Base-by-base conservation (phyloP, 1,140 invertebrate genomes). In the Eupeodes corollae region DNA sequence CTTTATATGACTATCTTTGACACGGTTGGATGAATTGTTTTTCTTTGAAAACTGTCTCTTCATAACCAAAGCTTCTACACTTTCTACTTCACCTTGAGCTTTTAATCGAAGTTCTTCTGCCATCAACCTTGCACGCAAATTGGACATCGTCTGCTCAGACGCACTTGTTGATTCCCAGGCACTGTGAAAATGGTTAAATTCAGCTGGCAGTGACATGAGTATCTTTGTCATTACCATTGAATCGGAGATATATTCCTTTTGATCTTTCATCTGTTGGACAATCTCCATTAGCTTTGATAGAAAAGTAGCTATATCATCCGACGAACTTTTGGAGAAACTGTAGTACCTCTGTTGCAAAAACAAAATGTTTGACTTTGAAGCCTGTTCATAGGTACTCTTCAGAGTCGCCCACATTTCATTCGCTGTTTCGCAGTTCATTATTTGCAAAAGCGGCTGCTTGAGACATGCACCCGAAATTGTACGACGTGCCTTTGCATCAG, bases 401-500 rank as follows among this genome's bases (percentile, higher is more conserved):
- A 70, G 41, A 18, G 59, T 59, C 10, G 40, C 43, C 67, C 67
- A 72, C 63, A 70, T 71, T 39, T 57, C 56, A 9, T 58, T 57
- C 26, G 62, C 51, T 37, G 45, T 53, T 16, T 46, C 34, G 45
- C 59, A 68, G 18, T 59, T 56, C 33, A 68, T 50, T 8, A 66
- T 56, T 47, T 62, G 61, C 33, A 56, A 26, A 51, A 63, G 58
- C 16, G 55, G 56, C 37, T 59, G 33, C 37, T 58, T 45, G 42
- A 41, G 50, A n/a, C 55, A 48, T 34, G 54, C 46, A 19, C 52
- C 55, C 0, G 59, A 52, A 1, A 70, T 50, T 12, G 52, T 42
- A 10, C 55, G 46, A 48, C 59, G 54, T 37, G 58, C 56, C 32
- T 21, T 46, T 12, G 42, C 53, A 48, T 59, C 55, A 3, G 32